Conservation (phyloP, 2,797 vertebrate species). For the Leptodactylus fallax region DNA sequence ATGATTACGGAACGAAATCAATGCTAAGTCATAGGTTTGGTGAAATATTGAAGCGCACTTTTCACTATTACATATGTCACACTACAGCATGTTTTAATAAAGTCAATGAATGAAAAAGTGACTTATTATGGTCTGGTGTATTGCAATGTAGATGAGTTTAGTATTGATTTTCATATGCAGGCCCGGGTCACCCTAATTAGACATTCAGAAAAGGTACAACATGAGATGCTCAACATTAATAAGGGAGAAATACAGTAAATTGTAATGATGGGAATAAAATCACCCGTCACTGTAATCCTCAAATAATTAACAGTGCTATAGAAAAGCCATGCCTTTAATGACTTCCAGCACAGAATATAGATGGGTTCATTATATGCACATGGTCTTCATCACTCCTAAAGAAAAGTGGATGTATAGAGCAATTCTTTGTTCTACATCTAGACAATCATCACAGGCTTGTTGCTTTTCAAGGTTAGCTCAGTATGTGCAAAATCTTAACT, state of each 20-base stretch:
- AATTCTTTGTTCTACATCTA: conserved; percentile 12
- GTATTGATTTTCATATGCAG: conserved; percentile 79
- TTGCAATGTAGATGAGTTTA: conserved; percentile 76
- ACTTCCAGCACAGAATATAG: conserved; percentile 67
- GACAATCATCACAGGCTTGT: conserved; percentile 17
- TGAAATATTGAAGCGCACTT: conserved; percentile 80
- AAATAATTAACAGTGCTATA: conserved; percentile 73
- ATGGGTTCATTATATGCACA: conserved; percentile 67
- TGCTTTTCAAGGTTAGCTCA: conserved; percentile 1
- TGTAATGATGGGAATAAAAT: conserved; percentile 73
- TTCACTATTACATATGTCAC: conserved; percentile 78
- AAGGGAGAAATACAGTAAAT: conserved; percentile 73
- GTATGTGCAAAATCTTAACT: background rate
- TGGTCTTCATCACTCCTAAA: conserved; percentile 64
- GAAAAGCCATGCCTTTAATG: conserved; percentile 69
- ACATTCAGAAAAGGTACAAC: conserved; percentile 70
- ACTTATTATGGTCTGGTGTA: conserved; percentile 73
- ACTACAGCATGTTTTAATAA: conserved; percentile 82
- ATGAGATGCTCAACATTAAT: conserved; percentile 73
- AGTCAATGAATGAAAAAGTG: conserved; percentile 78
- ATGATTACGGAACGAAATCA: conserved; percentile 82
- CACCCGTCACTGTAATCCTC: conserved; percentile 75
- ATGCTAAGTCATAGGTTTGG: conserved; percentile 82
- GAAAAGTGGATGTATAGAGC: conserved; percentile 58
- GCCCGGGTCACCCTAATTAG: conserved; percentile 73